Conservation (phyloP, 2,797 vertebrate species). For the Mus spretus region DNA sequence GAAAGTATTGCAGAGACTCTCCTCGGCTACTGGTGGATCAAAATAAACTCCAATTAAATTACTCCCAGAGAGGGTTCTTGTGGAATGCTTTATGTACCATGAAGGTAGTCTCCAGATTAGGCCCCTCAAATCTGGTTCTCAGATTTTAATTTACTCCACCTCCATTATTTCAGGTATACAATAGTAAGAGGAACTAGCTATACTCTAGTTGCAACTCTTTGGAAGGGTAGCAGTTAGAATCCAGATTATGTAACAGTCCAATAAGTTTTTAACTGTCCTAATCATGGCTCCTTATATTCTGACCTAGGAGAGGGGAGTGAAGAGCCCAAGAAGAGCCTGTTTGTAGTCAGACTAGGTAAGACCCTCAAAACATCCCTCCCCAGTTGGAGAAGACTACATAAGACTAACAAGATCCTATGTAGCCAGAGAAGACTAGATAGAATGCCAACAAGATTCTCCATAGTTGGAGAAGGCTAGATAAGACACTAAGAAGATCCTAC, state of each 20-base stretch:
- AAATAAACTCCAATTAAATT: neutral
- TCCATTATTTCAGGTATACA: neutral
- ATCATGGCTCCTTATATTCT: neutral
- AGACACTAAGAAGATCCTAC: neutral
- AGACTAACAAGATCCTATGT: neutral
- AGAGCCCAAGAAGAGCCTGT: neutral
- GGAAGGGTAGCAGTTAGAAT: neutral
- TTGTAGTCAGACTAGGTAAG: neutral
- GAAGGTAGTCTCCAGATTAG: neutral
- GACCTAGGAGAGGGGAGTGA: neutral
- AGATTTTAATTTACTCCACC: neutral
- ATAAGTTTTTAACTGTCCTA: neutral
- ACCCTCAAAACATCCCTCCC: neutral
- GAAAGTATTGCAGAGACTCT: neutral
- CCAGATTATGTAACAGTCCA: neutral
- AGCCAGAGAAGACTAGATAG: neutral
- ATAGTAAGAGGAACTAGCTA: neutral
- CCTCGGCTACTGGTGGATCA: neutral
- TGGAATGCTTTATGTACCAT: neutral
- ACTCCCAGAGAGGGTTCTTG: too few species aligned
- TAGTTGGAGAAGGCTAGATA: neutral
- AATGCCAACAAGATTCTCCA: neutral
- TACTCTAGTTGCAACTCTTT: neutral
- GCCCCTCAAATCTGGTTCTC: neutral
- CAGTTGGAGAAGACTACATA: neutral